Conservation (phyloP, 2,113 vertebrate species). For the Osmerus mordax region DNA sequence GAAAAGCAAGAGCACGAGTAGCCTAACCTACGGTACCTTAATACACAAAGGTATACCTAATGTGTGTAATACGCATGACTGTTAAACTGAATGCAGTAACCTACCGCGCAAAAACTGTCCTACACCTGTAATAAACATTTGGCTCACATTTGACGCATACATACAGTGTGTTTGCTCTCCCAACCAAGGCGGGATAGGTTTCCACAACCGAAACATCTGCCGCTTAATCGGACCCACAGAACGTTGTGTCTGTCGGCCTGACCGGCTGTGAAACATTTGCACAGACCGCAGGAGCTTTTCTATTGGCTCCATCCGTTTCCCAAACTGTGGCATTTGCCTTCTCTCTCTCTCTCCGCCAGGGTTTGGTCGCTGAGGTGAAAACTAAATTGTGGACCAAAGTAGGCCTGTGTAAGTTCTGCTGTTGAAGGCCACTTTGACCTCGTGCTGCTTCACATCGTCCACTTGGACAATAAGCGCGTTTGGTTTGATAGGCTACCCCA, state of each 20-base stretch:
- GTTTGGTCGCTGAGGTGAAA: no score
- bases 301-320: conserved; percentile 42
- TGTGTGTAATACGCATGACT: no score
- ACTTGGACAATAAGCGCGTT: neutral
- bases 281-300: conserved; percentile 54
- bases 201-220: conserved; percentile 67
- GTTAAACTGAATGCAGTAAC: no score
- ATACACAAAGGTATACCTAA: no score
- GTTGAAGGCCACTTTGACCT: no score
- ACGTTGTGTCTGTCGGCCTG: conserved; percentile 31
- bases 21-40: no score
- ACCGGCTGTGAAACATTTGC: conserved; percentile 70
- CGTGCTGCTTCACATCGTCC: neutral
- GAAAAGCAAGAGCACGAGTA: no score
- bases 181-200: conserved; percentile 13
- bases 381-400: no score
- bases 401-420: no score
- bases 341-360: neutral
- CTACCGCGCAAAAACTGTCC: neutral
- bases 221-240: conserved; percentile 60
- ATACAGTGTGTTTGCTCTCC: conserved; percentile 11
- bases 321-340: conserved; percentile 41
- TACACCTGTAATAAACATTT: neutral
- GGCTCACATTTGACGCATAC: neutral
- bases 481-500: neutral